Conservation (phyloP, 2,888 invertebrate species). For the Caenorhabditis panamensis region DNA sequence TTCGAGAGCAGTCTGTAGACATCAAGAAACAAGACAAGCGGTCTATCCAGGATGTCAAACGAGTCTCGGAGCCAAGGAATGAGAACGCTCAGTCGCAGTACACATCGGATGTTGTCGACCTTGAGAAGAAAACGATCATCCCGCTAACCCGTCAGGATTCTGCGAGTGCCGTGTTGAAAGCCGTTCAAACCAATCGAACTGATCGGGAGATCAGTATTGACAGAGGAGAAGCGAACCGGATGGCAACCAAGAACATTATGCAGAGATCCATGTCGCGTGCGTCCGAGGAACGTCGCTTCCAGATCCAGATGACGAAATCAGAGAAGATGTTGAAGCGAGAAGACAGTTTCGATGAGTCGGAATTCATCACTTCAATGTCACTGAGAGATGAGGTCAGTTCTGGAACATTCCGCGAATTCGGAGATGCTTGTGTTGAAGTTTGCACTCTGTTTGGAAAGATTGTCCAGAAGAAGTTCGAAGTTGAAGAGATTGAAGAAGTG, state of each 20-base stretch:
- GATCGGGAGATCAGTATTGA: constrained; percentile 60
- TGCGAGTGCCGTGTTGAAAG: constrained; percentile 56
- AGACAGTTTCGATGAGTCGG: constrained; percentile 61
- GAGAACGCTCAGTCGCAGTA: constrained; percentile 60
- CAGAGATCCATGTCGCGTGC: constrained; percentile 49
- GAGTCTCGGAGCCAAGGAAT: constrained; percentile 51
- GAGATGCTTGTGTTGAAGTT: constrained; percentile 69
- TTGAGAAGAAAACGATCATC: constrained; percentile 55
- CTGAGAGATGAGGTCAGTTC: constrained; percentile 53
- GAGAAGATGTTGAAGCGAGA: constrained; percentile 63
- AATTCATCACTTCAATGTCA: constrained; percentile 49
- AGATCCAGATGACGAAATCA: constrained; percentile 67
- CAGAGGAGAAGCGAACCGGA: constrained; percentile 60
- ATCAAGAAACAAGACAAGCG: constrained; percentile 40
- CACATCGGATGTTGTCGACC: constrained; percentile 56
- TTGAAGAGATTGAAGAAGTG: constrained; percentile 63
- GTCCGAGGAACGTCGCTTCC: constrained; percentile 66
- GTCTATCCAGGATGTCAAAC: constrained; percentile 17
- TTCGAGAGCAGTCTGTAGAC: constrained; percentile 48
- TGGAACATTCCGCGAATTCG: constrained; percentile 61
- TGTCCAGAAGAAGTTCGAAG: constrained; percentile 68
- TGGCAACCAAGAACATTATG: constrained; percentile 40
- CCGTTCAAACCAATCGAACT: constrained; percentile 49
- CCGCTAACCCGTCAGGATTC: constrained; percentile 49
- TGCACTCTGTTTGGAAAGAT: constrained; percentile 68